Conservation (phyloP, 2,888 invertebrate genomes). For the Nipponacmea schrenckii region DNA sequence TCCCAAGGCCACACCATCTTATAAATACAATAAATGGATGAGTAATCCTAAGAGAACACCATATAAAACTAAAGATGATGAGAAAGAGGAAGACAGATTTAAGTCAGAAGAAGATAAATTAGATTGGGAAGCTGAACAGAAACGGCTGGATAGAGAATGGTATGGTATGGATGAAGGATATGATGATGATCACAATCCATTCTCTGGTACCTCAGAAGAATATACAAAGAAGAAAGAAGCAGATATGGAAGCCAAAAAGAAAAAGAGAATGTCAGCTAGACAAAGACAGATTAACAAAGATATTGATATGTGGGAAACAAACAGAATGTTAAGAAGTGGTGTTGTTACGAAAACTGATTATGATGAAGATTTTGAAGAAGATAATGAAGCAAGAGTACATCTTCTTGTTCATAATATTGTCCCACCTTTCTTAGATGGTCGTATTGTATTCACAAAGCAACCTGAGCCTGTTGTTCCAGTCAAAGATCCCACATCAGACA, state of each 20-base stretch:
- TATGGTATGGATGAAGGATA: slow-evolving; percentile 88
- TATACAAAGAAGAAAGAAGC: slow-evolving; percentile 94
- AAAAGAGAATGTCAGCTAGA: slow-evolving; percentile 93
- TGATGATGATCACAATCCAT: slow-evolving; percentile 89
- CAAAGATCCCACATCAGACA: slow-evolving; percentile 93
- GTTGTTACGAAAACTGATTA: slow-evolving; percentile 83
- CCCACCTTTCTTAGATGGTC: slow-evolving; percentile 97
- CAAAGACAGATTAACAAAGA: slow-evolving; percentile 97
- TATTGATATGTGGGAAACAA: slow-evolving; percentile 98
- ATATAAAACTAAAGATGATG: slow-evolving; percentile 60
- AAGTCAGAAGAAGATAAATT: slow-evolving; percentile 74
- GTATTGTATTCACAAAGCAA: slow-evolving; percentile 99
- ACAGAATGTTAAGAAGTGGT: slow-evolving; percentile 90
- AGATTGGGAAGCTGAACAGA: slow-evolving; percentile 64
- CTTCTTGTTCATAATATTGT: slow-evolving; percentile 97
- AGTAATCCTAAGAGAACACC: slow-evolving; percentile 73
- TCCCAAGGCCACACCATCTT: slow-evolving; percentile 86
- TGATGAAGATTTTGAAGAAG: slow-evolving; percentile 87
- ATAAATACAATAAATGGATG: slow-evolving; percentile 84
- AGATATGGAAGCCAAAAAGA: slow-evolving; percentile 88
- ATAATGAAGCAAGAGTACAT: slow-evolving; percentile 93
- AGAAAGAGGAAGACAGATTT: slow-evolving; percentile 38
- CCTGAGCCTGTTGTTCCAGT: slow-evolving; percentile 98
- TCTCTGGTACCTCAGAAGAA: slow-evolving; percentile 85
- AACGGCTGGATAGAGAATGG: slow-evolving; percentile 87